Evolutionary conservation across 2,888 invertebrate species (phyloP).

Genomic region (Congeria kusceri): DNA sequence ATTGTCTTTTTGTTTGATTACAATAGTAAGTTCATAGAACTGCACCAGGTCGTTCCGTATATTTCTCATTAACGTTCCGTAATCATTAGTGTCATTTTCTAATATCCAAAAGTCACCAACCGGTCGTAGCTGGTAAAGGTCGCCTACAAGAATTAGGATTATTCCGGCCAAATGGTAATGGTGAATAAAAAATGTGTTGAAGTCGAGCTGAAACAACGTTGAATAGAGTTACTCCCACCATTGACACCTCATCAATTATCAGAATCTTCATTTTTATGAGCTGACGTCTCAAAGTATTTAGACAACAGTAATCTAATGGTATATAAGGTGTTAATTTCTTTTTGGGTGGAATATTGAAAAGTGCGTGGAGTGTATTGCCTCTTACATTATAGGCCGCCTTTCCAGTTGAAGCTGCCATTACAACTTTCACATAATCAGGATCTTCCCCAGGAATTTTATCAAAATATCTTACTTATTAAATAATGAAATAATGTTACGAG

Average conservation of each 20-base stretch:
- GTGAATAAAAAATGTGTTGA: constrained; percentile 21
- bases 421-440: constrained; percentile 38
- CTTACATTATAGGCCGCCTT: constrained; percentile 36
- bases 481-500: constrained; percentile 26
- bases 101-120: constrained; percentile 23
- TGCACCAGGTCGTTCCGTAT: constrained; percentile 7
- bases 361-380: constrained; percentile 37
- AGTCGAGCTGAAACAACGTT: constrained; percentile 10
- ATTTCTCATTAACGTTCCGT: constrained; percentile 9
- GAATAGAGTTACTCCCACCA: constrained; percentile 29
- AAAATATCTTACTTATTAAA: constrained; percentile 14
- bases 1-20: constrained; percentile 37
- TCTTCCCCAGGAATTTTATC: constrained; percentile 25
- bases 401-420: constrained; percentile 35
- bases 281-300: constrained; percentile 26
- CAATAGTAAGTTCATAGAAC: constrained; percentile 26
- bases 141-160: constrained; percentile 12
- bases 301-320: constrained; percentile 14
- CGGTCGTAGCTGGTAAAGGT: constrained; percentile 15
- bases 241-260: constrained; percentile 51
- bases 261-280: constrained; percentile 23
- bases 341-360: constrained; percentile 37
- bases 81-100: not conserved
- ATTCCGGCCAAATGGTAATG: constrained; percentile 15
- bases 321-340: constrained; percentile 23